Percentiles rank a stretch among this genome's conserved stretches.
Evolutionary conservation across 2,888 invertebrate genomes (phyloP).

Genomic region (Tuta absoluta): DNA sequence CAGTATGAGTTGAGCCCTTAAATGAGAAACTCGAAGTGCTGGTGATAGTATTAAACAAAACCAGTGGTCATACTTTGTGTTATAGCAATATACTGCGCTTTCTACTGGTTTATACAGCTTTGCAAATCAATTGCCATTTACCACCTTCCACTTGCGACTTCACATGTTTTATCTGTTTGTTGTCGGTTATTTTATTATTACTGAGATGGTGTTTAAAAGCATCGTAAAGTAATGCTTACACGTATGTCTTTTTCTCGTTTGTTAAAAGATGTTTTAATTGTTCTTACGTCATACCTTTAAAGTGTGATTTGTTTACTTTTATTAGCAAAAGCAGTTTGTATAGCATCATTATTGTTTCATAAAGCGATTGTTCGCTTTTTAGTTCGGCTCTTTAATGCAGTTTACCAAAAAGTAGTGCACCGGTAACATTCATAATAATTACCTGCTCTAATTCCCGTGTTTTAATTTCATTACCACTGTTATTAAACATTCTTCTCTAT

Average conservation of each 20-base stretch:
- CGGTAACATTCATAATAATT: background rate
- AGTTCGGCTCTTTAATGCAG: background rate
- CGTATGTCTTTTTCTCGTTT: conserved; percentile 7
- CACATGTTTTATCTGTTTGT: background rate
- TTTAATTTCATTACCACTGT: conserved; percentile 17
- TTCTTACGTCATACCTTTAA: conserved; percentile 1
- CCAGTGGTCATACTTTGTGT: background rate
- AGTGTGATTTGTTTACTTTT: background rate
- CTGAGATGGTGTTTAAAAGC: background rate
- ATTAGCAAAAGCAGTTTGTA: too few species aligned
- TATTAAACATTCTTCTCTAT: conserved; percentile 27
- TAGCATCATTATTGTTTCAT: background rate
- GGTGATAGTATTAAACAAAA: background rate
- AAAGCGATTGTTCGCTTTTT: background rate
- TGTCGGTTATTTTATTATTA: background rate
- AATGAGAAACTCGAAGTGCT: too few species aligned
- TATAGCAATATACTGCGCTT: conserved; percentile 24
- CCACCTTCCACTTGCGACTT: conserved; percentile 14
- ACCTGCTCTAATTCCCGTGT: conserved; percentile 12
- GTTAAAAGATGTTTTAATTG: conserved; percentile 3
- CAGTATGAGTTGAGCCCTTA: too few species aligned
- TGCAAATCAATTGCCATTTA: conserved; percentile 19
- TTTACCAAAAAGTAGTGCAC: background rate
- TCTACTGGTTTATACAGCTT: conserved; percentile 8
- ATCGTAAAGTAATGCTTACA: conserved; percentile 1